Conservation (phyloP, 2,797 vertebrate genomes). For the Characodon lateralis region DNA sequence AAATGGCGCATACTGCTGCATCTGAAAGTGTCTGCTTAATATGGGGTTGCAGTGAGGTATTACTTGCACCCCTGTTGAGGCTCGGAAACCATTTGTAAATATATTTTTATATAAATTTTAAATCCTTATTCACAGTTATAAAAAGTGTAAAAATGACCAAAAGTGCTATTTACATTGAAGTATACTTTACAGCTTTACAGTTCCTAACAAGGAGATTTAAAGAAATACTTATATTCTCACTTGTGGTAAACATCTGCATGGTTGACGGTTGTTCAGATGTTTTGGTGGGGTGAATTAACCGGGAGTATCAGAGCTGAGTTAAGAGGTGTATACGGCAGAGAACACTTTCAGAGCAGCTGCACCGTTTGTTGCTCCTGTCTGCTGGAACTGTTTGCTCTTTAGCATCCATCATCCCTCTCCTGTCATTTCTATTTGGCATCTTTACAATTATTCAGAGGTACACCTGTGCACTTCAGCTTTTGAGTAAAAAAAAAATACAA, state of each 20-base stretch:
- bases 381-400: constrained; percentile 57
- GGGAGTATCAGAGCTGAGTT: constrained; percentile 47
- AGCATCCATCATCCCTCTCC: constrained; percentile 47
- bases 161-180: constrained; percentile 83
- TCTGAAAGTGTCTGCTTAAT: constrained; percentile 66
- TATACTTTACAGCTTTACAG: constrained; percentile 85
- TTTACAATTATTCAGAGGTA: constrained; percentile 71
- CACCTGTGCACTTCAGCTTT: constrained; percentile 60
- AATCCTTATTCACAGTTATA: constrained; percentile 76
- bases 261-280: constrained; percentile 36
- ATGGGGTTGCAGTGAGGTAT: constrained; percentile 16
- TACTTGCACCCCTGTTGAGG: background rate
- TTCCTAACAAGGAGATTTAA: constrained; percentile 70
- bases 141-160: constrained; percentile 79
- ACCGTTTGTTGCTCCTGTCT: constrained; percentile 53
- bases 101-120: constrained; percentile 65
- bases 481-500: constrained; percentile 59
- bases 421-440: constrained; percentile 53
- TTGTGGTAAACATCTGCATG: constrained; percentile 43
- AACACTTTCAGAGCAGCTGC: constrained; percentile 67
- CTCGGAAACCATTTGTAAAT: constrained; percentile 68
- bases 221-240: constrained; percentile 57
- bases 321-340: constrained; percentile 25
- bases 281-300: constrained; percentile 36
- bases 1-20: constrained; percentile 31